These are phyloP conservation scores for Hylia prasina DNA, from an alignment of 2,113 vertebrate genomes.

Conservation along the genomic window DNA sequence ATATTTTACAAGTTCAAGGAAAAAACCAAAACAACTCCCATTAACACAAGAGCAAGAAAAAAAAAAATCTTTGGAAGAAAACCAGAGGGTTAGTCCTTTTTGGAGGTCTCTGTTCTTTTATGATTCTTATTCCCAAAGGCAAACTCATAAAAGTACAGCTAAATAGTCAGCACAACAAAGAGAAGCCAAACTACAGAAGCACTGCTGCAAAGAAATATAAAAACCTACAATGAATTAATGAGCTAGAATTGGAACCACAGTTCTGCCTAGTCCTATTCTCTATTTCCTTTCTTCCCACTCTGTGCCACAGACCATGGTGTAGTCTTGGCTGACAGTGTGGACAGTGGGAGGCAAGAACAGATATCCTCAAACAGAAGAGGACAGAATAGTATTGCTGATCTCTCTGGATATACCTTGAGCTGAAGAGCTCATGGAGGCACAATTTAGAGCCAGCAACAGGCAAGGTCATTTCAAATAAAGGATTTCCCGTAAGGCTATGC, in stretches of 20 bases:
- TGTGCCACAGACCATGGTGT: neutral
- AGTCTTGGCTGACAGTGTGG: neutral
- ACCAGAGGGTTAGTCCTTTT: neutral
- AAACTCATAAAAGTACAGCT: neutral
- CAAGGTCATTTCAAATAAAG: neutral
- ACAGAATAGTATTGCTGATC: neutral
- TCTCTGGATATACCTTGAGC: neutral
- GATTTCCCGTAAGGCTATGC: neutral
- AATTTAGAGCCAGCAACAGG: neutral
- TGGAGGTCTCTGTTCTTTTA: neutral
- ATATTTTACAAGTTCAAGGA: neutral
- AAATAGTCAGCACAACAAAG: neutral
- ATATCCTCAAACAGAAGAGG: neutral
- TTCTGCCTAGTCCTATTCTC: neutral
- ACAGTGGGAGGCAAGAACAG: neutral
- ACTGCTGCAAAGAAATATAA: neutral
- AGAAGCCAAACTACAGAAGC: neutral
- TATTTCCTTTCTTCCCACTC: neutral
- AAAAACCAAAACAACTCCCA: neutral
- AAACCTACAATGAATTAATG: neutral
- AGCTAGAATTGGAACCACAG: neutral
- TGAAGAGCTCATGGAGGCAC: neutral
- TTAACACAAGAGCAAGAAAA: neutral
- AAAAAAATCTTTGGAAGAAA: neutral
- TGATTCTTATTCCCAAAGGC: neutral